phyloP scores from a whole-genome alignment of 2,888 invertebrate genomes.

The Bembecia ichneumoniformis region DNA sequence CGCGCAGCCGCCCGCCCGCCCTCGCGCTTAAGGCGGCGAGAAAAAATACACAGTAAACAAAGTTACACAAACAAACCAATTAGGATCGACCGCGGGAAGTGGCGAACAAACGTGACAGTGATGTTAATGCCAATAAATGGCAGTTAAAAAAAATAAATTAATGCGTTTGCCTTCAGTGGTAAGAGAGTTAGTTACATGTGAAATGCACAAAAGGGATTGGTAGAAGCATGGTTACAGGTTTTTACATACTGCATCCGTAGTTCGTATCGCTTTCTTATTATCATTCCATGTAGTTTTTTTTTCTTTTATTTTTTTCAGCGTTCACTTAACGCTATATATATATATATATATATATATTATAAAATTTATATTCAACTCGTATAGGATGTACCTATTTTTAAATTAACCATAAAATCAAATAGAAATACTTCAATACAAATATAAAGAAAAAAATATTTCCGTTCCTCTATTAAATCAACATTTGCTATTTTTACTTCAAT shows the following conservation, averaged over 20 bases:
- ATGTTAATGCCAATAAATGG: constrained; percentile 23
- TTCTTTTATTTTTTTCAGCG: too few relatives aligned
- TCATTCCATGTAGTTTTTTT: neutral
- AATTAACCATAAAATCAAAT: too few relatives aligned
- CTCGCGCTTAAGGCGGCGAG: constrained; percentile 11
- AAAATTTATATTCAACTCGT: too few relatives aligned
- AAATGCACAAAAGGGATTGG: constrained; percentile 7
- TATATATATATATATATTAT: too few relatives aligned
- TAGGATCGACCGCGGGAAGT: constrained; percentile 11
- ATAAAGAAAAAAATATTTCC: too few relatives aligned
- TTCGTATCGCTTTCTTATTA: constrained; percentile 28
- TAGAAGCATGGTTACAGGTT: constrained; percentile 59
- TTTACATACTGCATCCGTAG: constrained; percentile 44
- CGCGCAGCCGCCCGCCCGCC: constrained; percentile 15
- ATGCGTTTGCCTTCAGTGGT: constrained; percentile 68
- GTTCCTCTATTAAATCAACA: too few relatives aligned
- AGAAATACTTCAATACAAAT: too few relatives aligned
- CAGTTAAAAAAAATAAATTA: constrained; percentile 58
- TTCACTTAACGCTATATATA: too few relatives aligned
- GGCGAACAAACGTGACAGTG: constrained; percentile 24
- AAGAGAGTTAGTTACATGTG: constrained; percentile 26
- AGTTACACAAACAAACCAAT: constrained; percentile 14
- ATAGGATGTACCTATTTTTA: too few relatives aligned
- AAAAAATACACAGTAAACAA: constrained; percentile 22
- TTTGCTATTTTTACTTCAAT: too few relatives aligned